Base-by-base conservation (phyloP, 2,113 vertebrate species). In the Calidris pygmaea region DNA sequence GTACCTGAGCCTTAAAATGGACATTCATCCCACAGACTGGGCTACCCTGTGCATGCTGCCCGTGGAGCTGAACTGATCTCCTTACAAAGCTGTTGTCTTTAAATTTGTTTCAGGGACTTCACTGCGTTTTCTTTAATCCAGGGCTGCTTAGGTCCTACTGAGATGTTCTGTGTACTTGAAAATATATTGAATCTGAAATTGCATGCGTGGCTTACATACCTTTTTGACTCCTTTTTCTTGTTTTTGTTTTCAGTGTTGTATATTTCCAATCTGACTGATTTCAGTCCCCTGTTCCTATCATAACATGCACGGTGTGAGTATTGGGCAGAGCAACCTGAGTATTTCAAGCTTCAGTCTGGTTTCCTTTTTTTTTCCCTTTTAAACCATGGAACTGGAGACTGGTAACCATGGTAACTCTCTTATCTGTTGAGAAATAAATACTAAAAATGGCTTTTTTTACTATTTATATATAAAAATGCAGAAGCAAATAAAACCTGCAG, bases 381-480 rank as follows among this genome's bases (percentile, higher is more conserved):
- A 94, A 92, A 78, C 85, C 62, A 13, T 41, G 7, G 62, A 71
- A 65, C 68, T 92, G 82, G 85, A 92, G 90, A 62, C 56, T 35
- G 66, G 93, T 62, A 65, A 87, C 74, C 91, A 95, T 96, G 83
- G 74, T 74, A 86, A 96, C 95, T 50, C 39, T 56, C 73, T 95
- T 96, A 95, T 93, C 89, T 92, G 24, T 90, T 89, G 87, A 91
- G 87, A 97, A 97, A 97, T 95, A 95, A 97, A 95, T 95, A 91
- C n/a, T 81, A 91, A 92, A 96, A 96, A 85, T 77, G 87, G 86
- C 78, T 48, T 75, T 83, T 90, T 93, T 93, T 95, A 93, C 89
- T 95, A 85, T 95, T 96, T 93, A 89, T 95, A 79, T 72, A 87
- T 66, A 95, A 92, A 95, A 95, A 92, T 88, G 84, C 65, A 95